Evolutionary conservation across 1,140 invertebrate species (phyloP).

Genomic region (Araneus ventricosus): DNA sequence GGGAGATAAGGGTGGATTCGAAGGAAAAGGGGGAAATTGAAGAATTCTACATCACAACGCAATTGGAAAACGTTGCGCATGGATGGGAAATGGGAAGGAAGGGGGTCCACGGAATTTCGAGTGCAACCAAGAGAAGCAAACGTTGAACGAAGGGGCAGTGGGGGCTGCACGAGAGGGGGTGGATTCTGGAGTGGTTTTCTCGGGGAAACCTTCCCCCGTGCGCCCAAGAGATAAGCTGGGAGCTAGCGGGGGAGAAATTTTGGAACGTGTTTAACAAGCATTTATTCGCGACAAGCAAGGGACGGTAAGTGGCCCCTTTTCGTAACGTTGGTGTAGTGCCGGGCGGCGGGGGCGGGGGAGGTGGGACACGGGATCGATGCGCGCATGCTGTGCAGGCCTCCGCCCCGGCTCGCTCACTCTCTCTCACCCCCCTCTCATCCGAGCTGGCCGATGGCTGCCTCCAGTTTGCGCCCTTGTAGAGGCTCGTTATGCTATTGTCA

Average conservation of each 20-base stretch:
- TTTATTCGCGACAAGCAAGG: slow-evolving; percentile 73
- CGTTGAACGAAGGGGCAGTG: slow-evolving; percentile 27
- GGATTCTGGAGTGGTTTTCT: slow-evolving; percentile 67
- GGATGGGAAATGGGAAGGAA: slow-evolving; percentile 13
- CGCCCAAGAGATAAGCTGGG: slow-evolving; percentile 37
- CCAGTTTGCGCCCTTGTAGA: slow-evolving; percentile 33
- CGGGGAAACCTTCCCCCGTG: slow-evolving; percentile 47
- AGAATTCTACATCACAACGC: slow-evolving; percentile 51
- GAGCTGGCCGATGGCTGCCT: background rate
- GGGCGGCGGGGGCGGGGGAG: background rate
- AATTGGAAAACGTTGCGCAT: slow-evolving; percentile 11
- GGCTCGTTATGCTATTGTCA: slow-evolving; percentile 58
- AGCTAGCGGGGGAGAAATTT: slow-evolving; percentile 65
- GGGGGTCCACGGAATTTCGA: slow-evolving; percentile 59
- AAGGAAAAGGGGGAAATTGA: slow-evolving; percentile 40
- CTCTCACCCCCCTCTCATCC: background rate
- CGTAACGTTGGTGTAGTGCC: slow-evolving; percentile 54
- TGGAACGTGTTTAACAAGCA: slow-evolving; percentile 74
- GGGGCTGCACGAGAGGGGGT: slow-evolving; percentile 3
- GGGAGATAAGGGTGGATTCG: background rate
- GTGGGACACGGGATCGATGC: slow-evolving; percentile 34
- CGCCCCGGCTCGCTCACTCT: background rate
- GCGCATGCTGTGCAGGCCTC: background rate
- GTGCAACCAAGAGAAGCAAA: slow-evolving; percentile 55
- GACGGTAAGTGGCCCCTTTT: slow-evolving; percentile 70